These are phyloP conservation scores for Scopus umbretta DNA, from an alignment of 2,113 vertebrate species.

Conservation along the genomic window DNA sequence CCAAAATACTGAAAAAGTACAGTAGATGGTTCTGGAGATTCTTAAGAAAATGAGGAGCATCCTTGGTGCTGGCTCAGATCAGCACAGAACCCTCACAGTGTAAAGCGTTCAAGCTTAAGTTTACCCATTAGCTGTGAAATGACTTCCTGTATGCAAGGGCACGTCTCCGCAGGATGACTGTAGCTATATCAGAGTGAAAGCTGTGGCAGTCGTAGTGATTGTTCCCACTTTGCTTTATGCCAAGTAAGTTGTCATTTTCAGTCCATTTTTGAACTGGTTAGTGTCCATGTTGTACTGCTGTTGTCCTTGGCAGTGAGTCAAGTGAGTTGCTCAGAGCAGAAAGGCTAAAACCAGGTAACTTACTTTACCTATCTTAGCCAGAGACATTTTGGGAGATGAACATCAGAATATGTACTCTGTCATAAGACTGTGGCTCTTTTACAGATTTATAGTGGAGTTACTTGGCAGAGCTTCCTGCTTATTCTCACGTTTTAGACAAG, in stretches of 20 bases:
- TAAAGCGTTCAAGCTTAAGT: neutral
- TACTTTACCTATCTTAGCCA: neutral
- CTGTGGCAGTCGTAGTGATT: neutral
- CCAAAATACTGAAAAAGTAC: neutral
- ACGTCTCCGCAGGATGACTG: neutral
- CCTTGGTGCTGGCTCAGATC: neutral
- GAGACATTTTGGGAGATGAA: neutral
- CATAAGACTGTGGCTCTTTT: neutral
- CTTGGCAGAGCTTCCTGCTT: neutral
- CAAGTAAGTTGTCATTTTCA: neutral
- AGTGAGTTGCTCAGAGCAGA: neutral
- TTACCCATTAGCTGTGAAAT: neutral
- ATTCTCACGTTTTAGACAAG: neutral
- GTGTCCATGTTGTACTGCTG: neutral
- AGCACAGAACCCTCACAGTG: neutral
- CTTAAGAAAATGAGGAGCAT: neutral
- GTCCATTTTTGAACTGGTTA: neutral
- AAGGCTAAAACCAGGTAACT: neutral
- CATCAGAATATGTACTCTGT: neutral
- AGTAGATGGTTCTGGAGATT: neutral
- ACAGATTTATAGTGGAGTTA: neutral
- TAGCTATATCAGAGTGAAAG: neutral
- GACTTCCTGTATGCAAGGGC: neutral
- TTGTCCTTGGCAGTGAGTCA: neutral
- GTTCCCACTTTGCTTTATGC: neutral